phyloP scores from a whole-genome alignment of 2,888 invertebrate genomes.

The Ophion ventricosus region DNA sequence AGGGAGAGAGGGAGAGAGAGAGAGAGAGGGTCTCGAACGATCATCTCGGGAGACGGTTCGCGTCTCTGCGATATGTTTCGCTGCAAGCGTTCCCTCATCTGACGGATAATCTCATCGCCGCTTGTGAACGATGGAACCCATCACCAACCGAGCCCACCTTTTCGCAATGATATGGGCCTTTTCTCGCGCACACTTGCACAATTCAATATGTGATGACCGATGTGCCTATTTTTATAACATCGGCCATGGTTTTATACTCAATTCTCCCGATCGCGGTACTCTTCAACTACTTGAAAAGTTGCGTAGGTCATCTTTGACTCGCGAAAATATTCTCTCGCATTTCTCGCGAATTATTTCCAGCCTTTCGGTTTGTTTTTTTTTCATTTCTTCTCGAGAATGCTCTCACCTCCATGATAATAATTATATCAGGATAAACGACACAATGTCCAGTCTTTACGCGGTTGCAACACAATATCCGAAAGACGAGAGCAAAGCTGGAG shows the following conservation, averaged over 20 bases:
- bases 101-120: constrained; percentile 40
- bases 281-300: background rate
- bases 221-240: too few species aligned
- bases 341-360: background rate
- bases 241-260: too few species aligned
- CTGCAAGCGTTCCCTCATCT: constrained; percentile 4
- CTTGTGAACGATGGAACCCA: constrained; percentile 20
- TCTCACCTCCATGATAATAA: background rate
- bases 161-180: background rate
- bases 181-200: background rate
- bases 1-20: background rate
- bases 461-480: background rate
- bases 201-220: background rate
- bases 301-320: background rate
- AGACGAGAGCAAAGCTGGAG: background rate
- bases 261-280: too few species aligned
- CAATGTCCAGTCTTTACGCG: background rate
- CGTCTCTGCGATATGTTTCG: constrained; percentile 23
- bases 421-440: background rate
- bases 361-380: background rate
- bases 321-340: background rate
- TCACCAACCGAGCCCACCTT: constrained; percentile 10
- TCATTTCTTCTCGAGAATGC: background rate
- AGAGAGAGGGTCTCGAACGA: background rate
- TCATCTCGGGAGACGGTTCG: constrained; percentile 7